Percentiles rank a stretch among this genome's conserved stretches.
Evolutionary conservation across 2,113 vertebrate species (phyloP).

Genomic region (Heterotis niloticus): DNA sequence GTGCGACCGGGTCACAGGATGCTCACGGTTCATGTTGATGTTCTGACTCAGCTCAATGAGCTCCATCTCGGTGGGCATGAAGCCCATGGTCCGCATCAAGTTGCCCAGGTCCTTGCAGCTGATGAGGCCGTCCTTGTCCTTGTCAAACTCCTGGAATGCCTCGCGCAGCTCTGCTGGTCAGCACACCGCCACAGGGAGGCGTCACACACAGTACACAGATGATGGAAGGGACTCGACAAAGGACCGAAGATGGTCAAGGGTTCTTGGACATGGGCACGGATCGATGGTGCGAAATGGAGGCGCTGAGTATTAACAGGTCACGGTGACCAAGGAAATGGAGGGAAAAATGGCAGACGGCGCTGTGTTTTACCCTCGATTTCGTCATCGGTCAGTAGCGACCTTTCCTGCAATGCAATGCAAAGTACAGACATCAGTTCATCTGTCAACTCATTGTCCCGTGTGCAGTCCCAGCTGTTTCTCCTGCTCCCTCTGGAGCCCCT

Average conservation of each 20-base stretch:
- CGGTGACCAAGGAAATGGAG: neutral
- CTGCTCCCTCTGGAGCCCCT: no score
- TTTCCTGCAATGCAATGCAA: conserved; percentile 48
- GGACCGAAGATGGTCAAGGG: neutral
- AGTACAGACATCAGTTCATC: no score
- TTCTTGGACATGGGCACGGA: no score
- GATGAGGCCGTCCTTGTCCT: conserved; percentile 91
- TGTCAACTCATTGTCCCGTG: no score
- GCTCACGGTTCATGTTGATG: conserved; percentile 97
- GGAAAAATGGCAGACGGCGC: neutral
- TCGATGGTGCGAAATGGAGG: no score
- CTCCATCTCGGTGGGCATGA: conserved; percentile 99
- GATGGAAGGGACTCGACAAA: neutral
- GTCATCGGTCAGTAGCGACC: conserved; percentile 48
- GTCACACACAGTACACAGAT: neutral
- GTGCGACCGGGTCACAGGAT: neutral
- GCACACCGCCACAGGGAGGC: no score
- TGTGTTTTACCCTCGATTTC: conserved; percentile 60
- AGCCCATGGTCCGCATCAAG: conserved; percentile 96
- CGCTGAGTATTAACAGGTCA: no score
- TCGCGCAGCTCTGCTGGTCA: conserved; percentile 76
- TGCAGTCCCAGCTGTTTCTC: neutral
- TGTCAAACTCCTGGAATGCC: conserved; percentile 92
- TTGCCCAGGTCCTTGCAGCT: conserved; percentile 92
- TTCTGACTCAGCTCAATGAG: conserved; percentile 91